A percentile compares a stretch with the other conserved stretches of the same genome.
These are phyloP conservation scores for Prunella himalayana DNA, from an alignment of 2,113 vertebrate genomes.

Conservation along the genomic window DNA sequence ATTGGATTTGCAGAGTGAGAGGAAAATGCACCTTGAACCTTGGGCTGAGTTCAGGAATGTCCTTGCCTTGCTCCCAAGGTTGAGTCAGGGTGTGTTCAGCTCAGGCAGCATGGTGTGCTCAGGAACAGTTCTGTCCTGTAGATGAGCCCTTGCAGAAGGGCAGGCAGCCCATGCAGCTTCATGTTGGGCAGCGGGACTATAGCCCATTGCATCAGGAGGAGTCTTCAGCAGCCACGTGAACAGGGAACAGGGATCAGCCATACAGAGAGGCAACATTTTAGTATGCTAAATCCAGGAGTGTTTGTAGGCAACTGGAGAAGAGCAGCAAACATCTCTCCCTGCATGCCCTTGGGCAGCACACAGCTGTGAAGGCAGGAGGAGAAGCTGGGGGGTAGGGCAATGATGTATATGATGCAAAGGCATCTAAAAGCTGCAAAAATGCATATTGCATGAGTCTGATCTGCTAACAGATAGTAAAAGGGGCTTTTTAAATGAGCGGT, in stretches of 20 bases:
- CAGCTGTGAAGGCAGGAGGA: fast-evolving
- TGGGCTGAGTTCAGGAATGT: neutral
- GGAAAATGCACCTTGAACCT: neutral
- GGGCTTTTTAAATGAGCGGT: neutral
- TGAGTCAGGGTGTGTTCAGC: fast-evolving
- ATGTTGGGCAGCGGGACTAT: neutral
- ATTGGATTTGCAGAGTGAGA: neutral
- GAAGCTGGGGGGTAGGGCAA: neutral
- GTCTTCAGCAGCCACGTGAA: neutral
- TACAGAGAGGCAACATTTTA: neutral
- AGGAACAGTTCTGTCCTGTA: neutral
- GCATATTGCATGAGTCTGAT: neutral
- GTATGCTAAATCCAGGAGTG: neutral
- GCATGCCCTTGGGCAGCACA: neutral
- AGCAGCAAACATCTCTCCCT: neutral
- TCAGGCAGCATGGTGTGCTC: fast-evolving
- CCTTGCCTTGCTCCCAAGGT: neutral
- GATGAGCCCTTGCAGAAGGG: neutral
- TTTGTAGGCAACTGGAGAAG: neutral
- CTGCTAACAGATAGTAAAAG: neutral
- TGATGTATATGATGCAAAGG: fast-evolving
- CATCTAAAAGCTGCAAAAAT: neutral
- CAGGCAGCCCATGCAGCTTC: neutral
- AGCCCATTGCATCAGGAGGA: neutral
- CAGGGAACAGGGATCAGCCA: neutral